A percentile compares a stretch with the other conserved stretches of the same genome.
These are phyloP conservation scores for Pammene aurita DNA, from an alignment of 2,888 invertebrate species.

Conservation along the genomic window DNA sequence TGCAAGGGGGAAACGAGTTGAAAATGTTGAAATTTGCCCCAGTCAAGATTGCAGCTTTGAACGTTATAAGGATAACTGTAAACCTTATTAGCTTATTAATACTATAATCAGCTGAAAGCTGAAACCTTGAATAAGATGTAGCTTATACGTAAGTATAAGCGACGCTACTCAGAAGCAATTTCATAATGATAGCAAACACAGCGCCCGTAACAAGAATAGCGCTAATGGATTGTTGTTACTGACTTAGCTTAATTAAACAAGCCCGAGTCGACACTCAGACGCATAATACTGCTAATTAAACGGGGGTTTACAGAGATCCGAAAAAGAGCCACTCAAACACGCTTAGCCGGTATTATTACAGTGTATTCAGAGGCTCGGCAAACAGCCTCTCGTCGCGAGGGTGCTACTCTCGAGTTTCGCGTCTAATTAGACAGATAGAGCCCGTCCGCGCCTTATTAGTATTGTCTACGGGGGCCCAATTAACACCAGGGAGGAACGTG, in stretches of 20 bases:
- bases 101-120: too few relatives aligned
- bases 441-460: slow-evolving; percentile 83
- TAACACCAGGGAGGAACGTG: slow-evolving; percentile 79
- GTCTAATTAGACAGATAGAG: slow-evolving; percentile 84
- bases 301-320: slow-evolving; percentile 81
- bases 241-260: slow-evolving; percentile 82
- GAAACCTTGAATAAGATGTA: neutral
- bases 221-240: slow-evolving; percentile 76
- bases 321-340: slow-evolving; percentile 83
- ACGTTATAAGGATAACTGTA: too few relatives aligned
- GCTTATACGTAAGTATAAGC: neutral
- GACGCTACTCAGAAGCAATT: slow-evolving; percentile 40
- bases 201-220: slow-evolving; percentile 64
- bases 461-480: slow-evolving; percentile 84
- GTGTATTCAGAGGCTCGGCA: slow-evolving; percentile 80
- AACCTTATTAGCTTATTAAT: too few relatives aligned
- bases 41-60: too few relatives aligned
- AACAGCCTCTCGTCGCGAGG: slow-evolving; percentile 79
- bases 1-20: too few relatives aligned
- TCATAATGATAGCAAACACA: slow-evolving; percentile 61
- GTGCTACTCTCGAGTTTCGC: slow-evolving; percentile 83
- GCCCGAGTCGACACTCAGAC: slow-evolving; percentile 79
- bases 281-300: slow-evolving; percentile 83
- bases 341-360: slow-evolving; percentile 83
- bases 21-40: too few relatives aligned